Conservation (phyloP, 2,888 invertebrate genomes). For the Shargacucullia verbasci region DNA sequence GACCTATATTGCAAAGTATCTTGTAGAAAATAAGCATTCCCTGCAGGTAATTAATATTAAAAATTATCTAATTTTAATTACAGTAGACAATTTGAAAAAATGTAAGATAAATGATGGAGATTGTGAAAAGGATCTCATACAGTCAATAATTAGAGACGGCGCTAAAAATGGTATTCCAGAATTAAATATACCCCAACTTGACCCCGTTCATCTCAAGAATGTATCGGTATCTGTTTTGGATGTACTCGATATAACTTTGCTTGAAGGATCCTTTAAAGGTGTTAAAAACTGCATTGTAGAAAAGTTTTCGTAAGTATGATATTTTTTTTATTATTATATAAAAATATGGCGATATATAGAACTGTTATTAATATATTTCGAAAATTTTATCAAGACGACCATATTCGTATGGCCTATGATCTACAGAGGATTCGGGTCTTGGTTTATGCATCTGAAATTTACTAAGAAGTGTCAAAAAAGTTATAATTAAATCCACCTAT, state of each 20-base stretch:
- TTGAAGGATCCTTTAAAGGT: constrained; percentile 65
- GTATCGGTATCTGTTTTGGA: constrained; percentile 52
- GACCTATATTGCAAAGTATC: no score
- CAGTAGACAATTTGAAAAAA: constrained; percentile 53
- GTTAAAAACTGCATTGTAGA: constrained; percentile 58
- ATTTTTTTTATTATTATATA: no score
- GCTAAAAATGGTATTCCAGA: constrained; percentile 63
- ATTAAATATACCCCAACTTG: constrained; percentile 60
- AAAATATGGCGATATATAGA: no score
- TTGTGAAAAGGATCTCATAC: constrained; percentile 57
- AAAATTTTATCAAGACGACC: no score
- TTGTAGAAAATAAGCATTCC: no score
- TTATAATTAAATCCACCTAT: no score
- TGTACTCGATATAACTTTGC: constrained; percentile 57
- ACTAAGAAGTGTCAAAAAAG: no score
- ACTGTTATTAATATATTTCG: no score
- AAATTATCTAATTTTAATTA: constrained; percentile 9
- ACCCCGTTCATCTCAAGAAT: constrained; percentile 63
- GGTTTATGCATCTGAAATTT: no score
- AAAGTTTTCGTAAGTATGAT: constrained; percentile 49
- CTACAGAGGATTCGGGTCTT: no score
- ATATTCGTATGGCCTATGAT: no score
- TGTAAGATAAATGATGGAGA: constrained; percentile 61
- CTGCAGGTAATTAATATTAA: no score
- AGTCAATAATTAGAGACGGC: constrained; percentile 49